Evolutionary conservation across 2,888 invertebrate species (phyloP), one percentile per base, ranked within the genome.

Genomic region (Phortica okadai): DNA sequence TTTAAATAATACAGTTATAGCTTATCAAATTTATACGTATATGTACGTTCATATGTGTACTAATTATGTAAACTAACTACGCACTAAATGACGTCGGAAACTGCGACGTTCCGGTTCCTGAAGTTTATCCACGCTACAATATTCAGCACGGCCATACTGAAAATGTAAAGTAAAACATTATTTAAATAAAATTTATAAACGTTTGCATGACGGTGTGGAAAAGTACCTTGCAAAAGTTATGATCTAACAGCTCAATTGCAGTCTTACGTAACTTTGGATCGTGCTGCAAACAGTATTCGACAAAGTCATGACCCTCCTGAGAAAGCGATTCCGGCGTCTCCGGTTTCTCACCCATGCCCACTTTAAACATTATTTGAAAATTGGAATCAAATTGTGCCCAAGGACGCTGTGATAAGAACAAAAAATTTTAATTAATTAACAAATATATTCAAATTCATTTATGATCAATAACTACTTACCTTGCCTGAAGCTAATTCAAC

Each of bases 341-440:
- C 0, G 98, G 98, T 77, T 94, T 94, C 82, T 96, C 95, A 0
- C 97, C 98, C 95, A 97, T 97, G 54, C 98, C 98, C 86, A 98
- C 98, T 93, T 97, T 95, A 92, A 97, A 98, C 97, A 98, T 97
- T 83, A 98, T 98, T 93, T 98, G 97, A 92, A 96, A 97, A 92
- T 97, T 96, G 83, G 96, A 97, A 93, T 97, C 97, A 90, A 95
- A 95, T 88, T 98, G 97, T 73, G 95, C 94, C 97, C 98, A 98
- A 0, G 98, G 98, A 64, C 97, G 94, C 96, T 97, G 90, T 5
- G 74, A 70, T 8, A 10, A 0, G 41, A 54, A 67, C n/a, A 54
- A 59, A 25, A 59, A 41, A 50, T 50, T 41, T 33, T 59, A 66
- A 41, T 42, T 59, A 75, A 42, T 59, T 54, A 64, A 44, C 54